These are phyloP conservation scores for Tricholauxania praeusta DNA, from an alignment of 2,888 invertebrate genomes.

Conservation along the genomic window DNA sequence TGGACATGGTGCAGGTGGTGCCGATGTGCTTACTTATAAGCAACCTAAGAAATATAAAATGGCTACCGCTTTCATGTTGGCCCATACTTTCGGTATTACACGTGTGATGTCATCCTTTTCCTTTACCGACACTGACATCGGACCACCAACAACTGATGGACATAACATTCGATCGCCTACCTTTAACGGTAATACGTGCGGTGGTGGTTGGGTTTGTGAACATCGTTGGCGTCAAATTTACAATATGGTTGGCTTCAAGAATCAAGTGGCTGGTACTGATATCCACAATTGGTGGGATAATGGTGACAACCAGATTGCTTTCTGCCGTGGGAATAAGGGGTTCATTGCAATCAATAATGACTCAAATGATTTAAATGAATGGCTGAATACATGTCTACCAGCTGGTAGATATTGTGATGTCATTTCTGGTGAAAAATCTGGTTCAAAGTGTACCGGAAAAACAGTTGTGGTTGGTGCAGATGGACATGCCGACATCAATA, in stretches of 20 bases:
- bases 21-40: conserved; percentile 78
- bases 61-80: conserved; percentile 90
- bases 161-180: conserved; percentile 75
- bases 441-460: conserved; percentile 60
- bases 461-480: conserved; percentile 55
- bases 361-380: conserved; percentile 71
- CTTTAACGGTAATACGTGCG: conserved; percentile 73
- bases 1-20: conserved; percentile 75
- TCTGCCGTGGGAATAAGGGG: conserved; percentile 80
- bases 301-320: conserved; percentile 84
- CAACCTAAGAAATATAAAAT: conserved; percentile 77
- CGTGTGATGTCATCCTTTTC: conserved; percentile 88
- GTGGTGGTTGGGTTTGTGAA: conserved; percentile 85
- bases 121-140: conserved; percentile 74
- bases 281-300: conserved; percentile 85
- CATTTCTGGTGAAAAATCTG: conserved; percentile 75
- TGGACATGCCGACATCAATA: conserved; percentile 56
- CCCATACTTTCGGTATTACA: conserved; percentile 84
- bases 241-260: conserved; percentile 83
- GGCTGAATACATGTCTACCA: conserved; percentile 76
- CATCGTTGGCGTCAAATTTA: conserved; percentile 87
- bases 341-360: conserved; percentile 85
- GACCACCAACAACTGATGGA: conserved; percentile 76
- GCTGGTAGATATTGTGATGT: conserved; percentile 88
- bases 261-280: conserved; percentile 72